Evolutionary conservation across 1,140 invertebrate species (phyloP), one percentile per base, ranked within the genome.

Genomic region (Drosophila ohnishii): DNA sequence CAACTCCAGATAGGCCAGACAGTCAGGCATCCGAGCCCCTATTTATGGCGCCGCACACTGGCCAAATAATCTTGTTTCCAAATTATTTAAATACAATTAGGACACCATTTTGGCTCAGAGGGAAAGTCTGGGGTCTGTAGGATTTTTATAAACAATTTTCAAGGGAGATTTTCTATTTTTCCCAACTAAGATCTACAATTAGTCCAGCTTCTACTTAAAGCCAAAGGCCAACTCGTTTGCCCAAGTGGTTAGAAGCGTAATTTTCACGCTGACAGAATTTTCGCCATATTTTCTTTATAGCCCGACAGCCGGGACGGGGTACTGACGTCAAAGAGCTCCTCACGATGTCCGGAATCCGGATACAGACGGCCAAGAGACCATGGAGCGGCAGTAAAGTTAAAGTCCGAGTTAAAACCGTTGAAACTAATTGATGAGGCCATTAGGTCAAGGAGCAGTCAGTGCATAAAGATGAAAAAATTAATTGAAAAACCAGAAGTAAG

Each of bases 291-390:
- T 63, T 57, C 59, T 57, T 72, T 75, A 83, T 70, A 47, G 40
- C 34, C 39, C 30, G 14, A 47, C 47, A 72, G 75, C 72, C 39
- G 55, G 71, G 45, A 62, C 58, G 42, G 58, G 16, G 25, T 1
- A 66, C 30, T 82, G 78, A 82, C 79, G 75, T 82, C 78, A 82
- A 75, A 82, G 51, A 64, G 64, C 30, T 48, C 50, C 47, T 63
- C 53, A 62, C 55, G 47, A 61, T 64, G 59, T 55, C 45, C 44
- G 32, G 16, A 22, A 56, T 55, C 45, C 44, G 32, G 16, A 22
- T 8, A 47, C 16, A 16, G 42, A 6, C 10, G 13, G 50, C 32
- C 13, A 35, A 22, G 19, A 53, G 50, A 22, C 32, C 50, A 6
- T 35, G 16, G 10, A 37, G 3, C 6, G 35, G 61, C 61, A 30